Evolutionary conservation across 2,113 vertebrate species (phyloP), one percentile per base, ranked within the genome.

Genomic region (Irena cyanogastra): DNA sequence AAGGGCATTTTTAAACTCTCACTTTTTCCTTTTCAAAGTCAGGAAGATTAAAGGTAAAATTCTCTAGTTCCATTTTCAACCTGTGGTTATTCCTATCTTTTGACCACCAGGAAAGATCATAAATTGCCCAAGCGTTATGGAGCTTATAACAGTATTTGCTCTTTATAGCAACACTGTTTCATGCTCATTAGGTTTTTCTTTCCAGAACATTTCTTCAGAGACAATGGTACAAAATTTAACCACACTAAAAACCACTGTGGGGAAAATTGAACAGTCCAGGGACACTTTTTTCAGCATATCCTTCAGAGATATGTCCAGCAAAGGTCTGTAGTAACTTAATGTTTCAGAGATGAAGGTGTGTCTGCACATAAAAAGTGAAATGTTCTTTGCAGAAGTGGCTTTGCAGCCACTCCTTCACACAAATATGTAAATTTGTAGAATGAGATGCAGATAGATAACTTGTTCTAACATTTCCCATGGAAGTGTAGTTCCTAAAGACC

Each of bases 31-130:
- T 89, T 78, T 63, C 41, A 75, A 90, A 90, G 52, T 28, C 37
- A 89, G n/a, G 71, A 77, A 63, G 60, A 92, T 75, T 78, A 95
- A 95, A 92, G 49, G 26, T 61, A 71, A 93, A 90, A 92, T 56
- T 83, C 50, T 76, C 33, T 33, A 74, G 15, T 61, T 91, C 30
- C 59, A 30, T 74, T 94, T 91, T 81, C 79, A 66, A n/a, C 54
- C 71, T 68, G 59, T 70, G 68, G 16, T 35, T 90, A 26, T 27
- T 93, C 71, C 35, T 72, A 20, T 80, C 54, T 65, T 94, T 86
- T 88, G 79, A 90, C 35, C 82, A 94, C 59, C 30, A 85, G 59
- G 33, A 94, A 90, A 89, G 39, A 91, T 76, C 26, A 88, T 74
- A 86, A 93, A 93, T 72, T 93, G 65, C 53, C 37, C 45, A 79